Percentiles rank a stretch among this genome's conserved stretches.
Evolutionary conservation across 2,888 invertebrate genomes (phyloP).

Genomic region (Steinernema scapterisci): DNA sequence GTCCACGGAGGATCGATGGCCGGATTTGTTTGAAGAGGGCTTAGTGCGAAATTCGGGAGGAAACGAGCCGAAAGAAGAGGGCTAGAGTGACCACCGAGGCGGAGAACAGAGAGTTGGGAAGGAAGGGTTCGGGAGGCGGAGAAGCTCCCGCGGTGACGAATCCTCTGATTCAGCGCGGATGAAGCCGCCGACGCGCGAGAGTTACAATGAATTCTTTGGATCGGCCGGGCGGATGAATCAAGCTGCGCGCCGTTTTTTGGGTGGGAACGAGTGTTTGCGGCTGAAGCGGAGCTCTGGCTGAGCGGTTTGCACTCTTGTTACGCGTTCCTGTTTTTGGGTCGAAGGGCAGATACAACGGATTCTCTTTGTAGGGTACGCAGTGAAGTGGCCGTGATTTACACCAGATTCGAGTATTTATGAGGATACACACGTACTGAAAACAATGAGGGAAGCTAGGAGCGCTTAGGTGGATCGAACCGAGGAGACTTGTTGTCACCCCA

Average conservation of each 20-base stretch:
- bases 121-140: neutral
- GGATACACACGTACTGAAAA: too few relatives aligned
- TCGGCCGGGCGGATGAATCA: neutral
- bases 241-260: neutral
- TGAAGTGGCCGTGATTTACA: too few relatives aligned
- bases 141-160: neutral
- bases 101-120: neutral
- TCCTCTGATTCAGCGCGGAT: neutral
- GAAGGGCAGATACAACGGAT: too few relatives aligned
- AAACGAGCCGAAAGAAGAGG: neutral
- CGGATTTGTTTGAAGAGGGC: neutral
- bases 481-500: too few relatives aligned
- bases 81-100: neutral
- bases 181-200: neutral
- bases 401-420: too few relatives aligned
- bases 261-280: neutral
- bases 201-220: neutral
- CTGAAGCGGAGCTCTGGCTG: too few relatives aligned
- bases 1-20: constrained; percentile 1
- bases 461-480: too few relatives aligned
- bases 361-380: too few relatives aligned
- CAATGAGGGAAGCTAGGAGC: neutral
- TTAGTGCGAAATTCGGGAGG: neutral
- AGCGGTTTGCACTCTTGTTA: too few relatives aligned
- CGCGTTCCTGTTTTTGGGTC: too few relatives aligned